Conservation (phyloP, 2,888 invertebrate genomes). For the Lepeophtheirus nordmannii region DNA sequence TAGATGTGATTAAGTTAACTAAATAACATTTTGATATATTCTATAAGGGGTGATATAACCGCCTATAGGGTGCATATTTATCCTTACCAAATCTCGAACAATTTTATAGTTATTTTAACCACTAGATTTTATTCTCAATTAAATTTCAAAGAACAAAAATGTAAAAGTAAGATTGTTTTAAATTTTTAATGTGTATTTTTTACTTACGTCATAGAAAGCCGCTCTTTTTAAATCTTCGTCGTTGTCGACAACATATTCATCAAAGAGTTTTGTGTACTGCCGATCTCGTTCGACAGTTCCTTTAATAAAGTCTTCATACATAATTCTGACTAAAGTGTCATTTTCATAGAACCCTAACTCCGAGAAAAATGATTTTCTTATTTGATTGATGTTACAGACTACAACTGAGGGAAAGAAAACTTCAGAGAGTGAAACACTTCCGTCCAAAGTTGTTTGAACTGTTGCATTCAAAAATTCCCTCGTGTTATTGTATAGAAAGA, state of each 20-base stretch:
- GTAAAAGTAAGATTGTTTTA: no score
- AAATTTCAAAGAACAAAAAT: no score
- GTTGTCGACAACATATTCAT: background rate
- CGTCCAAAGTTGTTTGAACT: constrained; percentile 23
- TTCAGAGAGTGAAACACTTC: constrained; percentile 23
- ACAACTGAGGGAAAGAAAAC: constrained; percentile 24
- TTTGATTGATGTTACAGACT: constrained; percentile 25
- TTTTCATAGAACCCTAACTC: constrained; percentile 25
- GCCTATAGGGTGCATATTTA: no score
- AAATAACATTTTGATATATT: no score
- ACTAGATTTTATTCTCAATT: no score
- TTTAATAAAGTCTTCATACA: constrained; percentile 25
- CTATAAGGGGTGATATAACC: no score
- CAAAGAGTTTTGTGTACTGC: background rate
- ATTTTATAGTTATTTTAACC: no score
- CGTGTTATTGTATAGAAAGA: constrained; percentile 24
- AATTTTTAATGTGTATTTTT: background rate
- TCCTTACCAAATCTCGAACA: no score
- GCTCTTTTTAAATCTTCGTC: constrained; percentile 11
- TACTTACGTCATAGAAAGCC: constrained; percentile 19
- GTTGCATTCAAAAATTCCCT: constrained; percentile 22
- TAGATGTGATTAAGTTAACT: no score
- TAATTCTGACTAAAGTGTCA: constrained; percentile 24
- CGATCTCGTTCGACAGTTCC: constrained; percentile 16
- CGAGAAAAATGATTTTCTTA: constrained; percentile 21